These are phyloP conservation scores for Oscheius onirici DNA, from an alignment of 2,888 invertebrate species.

Conservation along the genomic window DNA sequence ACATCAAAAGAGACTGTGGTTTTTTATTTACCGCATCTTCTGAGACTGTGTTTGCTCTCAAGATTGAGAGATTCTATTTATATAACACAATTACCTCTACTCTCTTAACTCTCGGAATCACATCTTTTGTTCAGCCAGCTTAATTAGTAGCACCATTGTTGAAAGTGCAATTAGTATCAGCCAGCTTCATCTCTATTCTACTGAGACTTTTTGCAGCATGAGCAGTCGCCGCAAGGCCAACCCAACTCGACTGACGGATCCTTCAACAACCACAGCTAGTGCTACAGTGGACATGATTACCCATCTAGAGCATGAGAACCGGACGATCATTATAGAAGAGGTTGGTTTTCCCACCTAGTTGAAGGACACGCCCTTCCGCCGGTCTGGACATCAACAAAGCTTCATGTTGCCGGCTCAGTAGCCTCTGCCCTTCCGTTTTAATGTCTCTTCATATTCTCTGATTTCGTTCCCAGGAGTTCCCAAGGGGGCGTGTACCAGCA, in stretches of 20 bases:
- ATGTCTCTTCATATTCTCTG: slow-evolving; percentile 18
- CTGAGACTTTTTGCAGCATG: slow-evolving; percentile 59
- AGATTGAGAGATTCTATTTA: too few relatives aligned
- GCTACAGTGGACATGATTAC: slow-evolving; percentile 6
- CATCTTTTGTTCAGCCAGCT: slow-evolving; percentile 9
- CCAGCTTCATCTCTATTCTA: background rate
- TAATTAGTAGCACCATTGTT: slow-evolving; percentile 27
- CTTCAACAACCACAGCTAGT: background rate
- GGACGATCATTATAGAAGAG: slow-evolving; percentile 29
- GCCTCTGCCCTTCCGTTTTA: slow-evolving; percentile 6
- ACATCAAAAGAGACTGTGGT: background rate
- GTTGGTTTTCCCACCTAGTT: background rate
- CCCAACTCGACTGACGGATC: slow-evolving; percentile 45
- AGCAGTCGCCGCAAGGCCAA: slow-evolving; percentile 67
- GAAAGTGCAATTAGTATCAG: slow-evolving; percentile 31
- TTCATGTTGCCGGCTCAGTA: background rate
- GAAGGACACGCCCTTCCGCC: slow-evolving; percentile 6
- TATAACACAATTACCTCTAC: background rate
- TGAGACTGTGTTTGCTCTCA: too few relatives aligned
- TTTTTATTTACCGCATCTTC: background rate
- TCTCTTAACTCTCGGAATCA: slow-evolving; percentile 9
- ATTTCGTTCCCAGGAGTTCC: background rate
- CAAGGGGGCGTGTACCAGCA: slow-evolving; percentile 29
- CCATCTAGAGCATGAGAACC: slow-evolving; percentile 20
- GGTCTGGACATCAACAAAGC: background rate